Percentiles rank a stretch among this genome's conserved stretches.
phyloP scores from a whole-genome alignment of 2,888 invertebrate species.

The Sinodicranocentrus sp. region DNA sequence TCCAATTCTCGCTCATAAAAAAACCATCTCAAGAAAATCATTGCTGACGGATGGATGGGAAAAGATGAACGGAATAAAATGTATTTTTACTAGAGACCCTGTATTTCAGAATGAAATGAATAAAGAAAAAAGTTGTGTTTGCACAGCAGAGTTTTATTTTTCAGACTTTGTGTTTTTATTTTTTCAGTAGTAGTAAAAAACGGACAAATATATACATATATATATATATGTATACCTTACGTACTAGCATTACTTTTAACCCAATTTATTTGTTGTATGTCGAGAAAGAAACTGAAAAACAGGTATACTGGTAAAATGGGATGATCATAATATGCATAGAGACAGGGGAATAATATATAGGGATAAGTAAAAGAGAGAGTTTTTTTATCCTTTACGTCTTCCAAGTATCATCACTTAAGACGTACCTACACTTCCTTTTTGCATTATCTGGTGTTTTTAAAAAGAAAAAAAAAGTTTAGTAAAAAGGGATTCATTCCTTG shows the following conservation, averaged over 20 bases:
- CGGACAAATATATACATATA: too few relatives aligned
- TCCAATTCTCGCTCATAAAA: conserved; percentile 7
- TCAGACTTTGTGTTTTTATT: too few relatives aligned
- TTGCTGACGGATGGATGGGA: conserved; percentile 11
- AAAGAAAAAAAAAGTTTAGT: not conserved
- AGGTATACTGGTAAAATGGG: conserved; percentile 4
- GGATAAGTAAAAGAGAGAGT: conserved; percentile 29
- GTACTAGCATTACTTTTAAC: conserved; percentile 12
- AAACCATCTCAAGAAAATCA: conserved; percentile 27
- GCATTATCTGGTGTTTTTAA: conserved; percentile 40
- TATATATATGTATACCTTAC: too few relatives aligned
- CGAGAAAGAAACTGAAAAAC: conserved; percentile 13
- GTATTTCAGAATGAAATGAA: not conserved
- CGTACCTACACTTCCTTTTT: conserved; percentile 23
- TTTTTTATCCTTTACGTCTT: conserved; percentile 7
- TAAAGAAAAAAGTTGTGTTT: conserved; percentile 5
- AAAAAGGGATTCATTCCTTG: conserved; percentile 21
- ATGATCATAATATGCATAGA: not conserved
- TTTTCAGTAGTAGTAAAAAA: too few relatives aligned
- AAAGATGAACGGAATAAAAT: conserved; percentile 16
- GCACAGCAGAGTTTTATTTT: conserved; percentile 2
- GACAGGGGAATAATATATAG: conserved; percentile 1
- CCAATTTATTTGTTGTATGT: conserved; percentile 12
- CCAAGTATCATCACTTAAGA: conserved; percentile 12
- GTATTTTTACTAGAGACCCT: not conserved